These are phyloP conservation scores for Isaurus tuberculatus DNA, from an alignment of 92 coral and sea anemone genomes.

Conservation along the genomic window DNA sequence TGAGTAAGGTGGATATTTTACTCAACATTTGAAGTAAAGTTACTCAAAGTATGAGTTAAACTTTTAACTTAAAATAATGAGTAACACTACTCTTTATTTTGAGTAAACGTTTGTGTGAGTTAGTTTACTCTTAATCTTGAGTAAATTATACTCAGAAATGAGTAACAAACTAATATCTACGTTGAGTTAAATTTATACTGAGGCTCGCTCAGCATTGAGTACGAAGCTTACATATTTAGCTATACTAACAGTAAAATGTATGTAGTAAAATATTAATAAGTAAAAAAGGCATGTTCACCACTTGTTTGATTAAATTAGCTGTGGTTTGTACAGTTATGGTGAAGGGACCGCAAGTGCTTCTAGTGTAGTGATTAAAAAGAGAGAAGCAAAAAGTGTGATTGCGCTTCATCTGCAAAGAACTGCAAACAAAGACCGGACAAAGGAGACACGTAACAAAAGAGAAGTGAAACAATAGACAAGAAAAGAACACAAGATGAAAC, in stretches of 20 bases:
- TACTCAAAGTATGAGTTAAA: constrained; percentile 27
- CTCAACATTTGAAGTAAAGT: constrained; percentile 18
- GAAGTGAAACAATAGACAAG: no score
- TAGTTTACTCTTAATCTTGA: constrained; percentile 17
- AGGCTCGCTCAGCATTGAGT: constrained; percentile 1
- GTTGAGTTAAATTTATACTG: not conserved
- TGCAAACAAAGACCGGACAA: no score
- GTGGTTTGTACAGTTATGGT: constrained; percentile 14
- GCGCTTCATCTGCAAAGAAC: no score
- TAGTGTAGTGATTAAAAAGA: no score
- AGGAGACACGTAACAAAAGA: no score
- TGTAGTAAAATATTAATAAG: not conserved
- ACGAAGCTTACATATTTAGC: not conserved
- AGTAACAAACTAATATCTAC: constrained; percentile 3
- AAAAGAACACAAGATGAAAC: no score
- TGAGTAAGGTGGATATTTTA: constrained; percentile 26
- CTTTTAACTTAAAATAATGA: constrained; percentile 28
- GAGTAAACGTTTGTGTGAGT: constrained; percentile 26
- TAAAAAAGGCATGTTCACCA: not conserved
- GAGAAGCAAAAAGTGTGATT: no score
- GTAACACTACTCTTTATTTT: not conserved
- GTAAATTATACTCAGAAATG: not conserved
- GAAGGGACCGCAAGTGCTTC: no score
- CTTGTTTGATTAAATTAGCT: constrained; percentile 13
- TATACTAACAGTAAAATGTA: not conserved